phyloP scores from a whole-genome alignment of 1,140 invertebrate genomes.

The Ditylenchus dipsaci region DNA sequence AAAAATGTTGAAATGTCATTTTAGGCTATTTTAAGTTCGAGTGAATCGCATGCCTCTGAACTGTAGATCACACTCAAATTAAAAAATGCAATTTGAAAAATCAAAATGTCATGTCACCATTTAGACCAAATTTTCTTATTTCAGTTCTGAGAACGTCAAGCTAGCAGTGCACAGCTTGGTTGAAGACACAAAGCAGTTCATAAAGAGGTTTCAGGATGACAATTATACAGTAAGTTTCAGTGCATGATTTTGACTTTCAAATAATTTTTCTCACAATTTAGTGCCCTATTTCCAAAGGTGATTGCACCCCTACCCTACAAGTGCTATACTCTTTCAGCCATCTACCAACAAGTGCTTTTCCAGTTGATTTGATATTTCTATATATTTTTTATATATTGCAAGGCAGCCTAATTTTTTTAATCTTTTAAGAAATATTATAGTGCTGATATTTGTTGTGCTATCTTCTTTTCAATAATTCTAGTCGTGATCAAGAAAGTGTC shows the following conservation, averaged over 20 bases:
- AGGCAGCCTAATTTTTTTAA: background rate
- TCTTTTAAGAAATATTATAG: no score
- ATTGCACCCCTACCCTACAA: slow-evolving; percentile 26
- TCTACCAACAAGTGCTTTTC: slow-evolving; percentile 10
- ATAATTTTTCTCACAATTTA: no score
- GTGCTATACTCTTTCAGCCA: slow-evolving; percentile 20
- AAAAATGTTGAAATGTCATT: no score
- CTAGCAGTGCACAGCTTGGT: slow-evolving; percentile 41
- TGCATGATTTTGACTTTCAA: no score
- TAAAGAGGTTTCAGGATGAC: slow-evolving; percentile 14
- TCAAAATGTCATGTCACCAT: background rate
- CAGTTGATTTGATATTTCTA: background rate
- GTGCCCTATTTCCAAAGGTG: slow-evolving; percentile 3
- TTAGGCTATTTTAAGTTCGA: no score
- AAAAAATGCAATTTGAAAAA: no score
- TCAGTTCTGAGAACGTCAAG: slow-evolving; percentile 40
- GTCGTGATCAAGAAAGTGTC: background rate
- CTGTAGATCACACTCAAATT: no score
- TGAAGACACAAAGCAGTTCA: slow-evolving; percentile 27
- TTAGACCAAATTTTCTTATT: slow-evolving; percentile 11
- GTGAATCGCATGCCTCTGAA: no score
- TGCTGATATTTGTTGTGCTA: background rate
- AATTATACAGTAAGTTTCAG: slow-evolving; percentile 24
- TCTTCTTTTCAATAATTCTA: background rate
- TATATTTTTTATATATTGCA: background rate